Base-by-base conservation (phyloP, 2,113 vertebrate genomes). In the Prietella phreatophila region DNA sequence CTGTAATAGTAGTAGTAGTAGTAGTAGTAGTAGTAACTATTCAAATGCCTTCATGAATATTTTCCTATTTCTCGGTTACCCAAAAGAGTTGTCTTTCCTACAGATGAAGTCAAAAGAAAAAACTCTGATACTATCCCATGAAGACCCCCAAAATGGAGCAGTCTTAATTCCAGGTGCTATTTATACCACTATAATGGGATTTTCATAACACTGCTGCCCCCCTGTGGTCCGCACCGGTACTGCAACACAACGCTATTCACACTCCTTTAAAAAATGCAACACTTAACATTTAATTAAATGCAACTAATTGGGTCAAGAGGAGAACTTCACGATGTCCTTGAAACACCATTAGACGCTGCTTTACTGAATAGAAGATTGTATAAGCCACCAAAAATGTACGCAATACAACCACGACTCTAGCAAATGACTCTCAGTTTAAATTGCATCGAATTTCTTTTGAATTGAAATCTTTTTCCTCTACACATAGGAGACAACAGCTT, bases 151-250 rank as follows among this genome's bases (percentile, higher is more conserved):
- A 58, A 36, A 36, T 7, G 7, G n/a, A 56, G 30, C 50, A 33
- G 7, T 33, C 17, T 81, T 60, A 4, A 11, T 58, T 58, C 30
- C 7, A 20, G 20, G 15, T 9, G 17, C 78, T 55, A 50, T 73
- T 73, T 39, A 73, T 20, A 73, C 19, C 47, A 55, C 55, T 47
- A 65, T 42, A 8, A 84, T 58, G 30, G 36, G 17, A 89, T 84
- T 87, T 61, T 47, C 4, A 91, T 96, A 76, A 93, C 97, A 95
- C 94, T 99, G 96, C 97, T 97, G 96, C 96, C 96, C 96, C 94
- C 97, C 97, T 92, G 95, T 97, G 97, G 93, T 61, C 19, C 0
- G 71, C 4, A 19, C 13, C n/a, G 60, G 27, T 69, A 56, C 60
- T 80, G 60, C 71, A 61, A 39, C 14, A 27, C 25, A 76, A 3